Percentiles rank a stretch among this genome's conserved stretches.
Conservation (phyloP, 2,113 vertebrate genomes). For the Ctenodactylus gundi region DNA sequence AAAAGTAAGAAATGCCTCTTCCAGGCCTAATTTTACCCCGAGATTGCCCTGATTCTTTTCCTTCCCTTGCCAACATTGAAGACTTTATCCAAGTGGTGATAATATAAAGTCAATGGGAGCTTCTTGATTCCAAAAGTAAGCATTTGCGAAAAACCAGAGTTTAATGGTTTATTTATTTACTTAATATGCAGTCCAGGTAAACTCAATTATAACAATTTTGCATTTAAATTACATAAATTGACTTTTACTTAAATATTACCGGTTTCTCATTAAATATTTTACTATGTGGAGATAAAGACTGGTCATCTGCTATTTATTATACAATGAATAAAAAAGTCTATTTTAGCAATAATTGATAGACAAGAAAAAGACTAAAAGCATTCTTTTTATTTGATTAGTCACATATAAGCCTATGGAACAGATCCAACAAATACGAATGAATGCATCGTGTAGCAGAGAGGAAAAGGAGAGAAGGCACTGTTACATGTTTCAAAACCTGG, state of each 20-base stretch:
- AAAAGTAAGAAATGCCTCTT: background rate
- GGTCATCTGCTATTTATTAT: background rate
- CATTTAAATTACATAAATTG: background rate
- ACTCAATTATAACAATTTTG: background rate
- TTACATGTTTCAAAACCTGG: background rate
- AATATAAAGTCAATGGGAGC: conserved; percentile 8
- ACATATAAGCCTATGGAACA: background rate
- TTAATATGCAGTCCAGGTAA: background rate
- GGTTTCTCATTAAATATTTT: background rate
- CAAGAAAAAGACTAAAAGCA: background rate
- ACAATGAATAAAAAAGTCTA: conserved; percentile 26
- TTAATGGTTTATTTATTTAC: conserved; percentile 6
- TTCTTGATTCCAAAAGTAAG: background rate
- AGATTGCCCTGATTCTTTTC: too few species aligned
- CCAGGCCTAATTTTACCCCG: background rate
- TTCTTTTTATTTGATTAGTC: background rate
- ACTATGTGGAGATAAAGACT: conserved; percentile 5
- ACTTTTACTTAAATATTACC: background rate
- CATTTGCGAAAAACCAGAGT: background rate
- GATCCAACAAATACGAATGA: too few species aligned
- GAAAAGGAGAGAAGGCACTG: background rate
- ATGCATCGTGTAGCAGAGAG: background rate
- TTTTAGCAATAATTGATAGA: conserved; percentile 1
- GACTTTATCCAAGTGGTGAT: background rate
- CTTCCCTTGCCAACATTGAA: background rate